Conservation (phyloP, 2,113 vertebrate species). For the Arothron firmamentum region DNA sequence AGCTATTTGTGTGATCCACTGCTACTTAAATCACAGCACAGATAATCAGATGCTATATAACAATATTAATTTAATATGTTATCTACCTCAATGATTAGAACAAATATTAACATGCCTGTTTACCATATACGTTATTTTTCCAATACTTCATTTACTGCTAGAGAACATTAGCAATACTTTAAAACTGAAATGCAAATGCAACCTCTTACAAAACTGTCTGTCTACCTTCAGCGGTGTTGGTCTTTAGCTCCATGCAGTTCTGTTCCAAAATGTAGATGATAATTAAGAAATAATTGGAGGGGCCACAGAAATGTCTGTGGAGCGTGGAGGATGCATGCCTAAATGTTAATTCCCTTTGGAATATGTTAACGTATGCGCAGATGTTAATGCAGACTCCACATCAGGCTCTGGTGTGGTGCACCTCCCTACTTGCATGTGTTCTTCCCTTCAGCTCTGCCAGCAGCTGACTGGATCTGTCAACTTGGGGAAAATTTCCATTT, state of each 20-base stretch:
- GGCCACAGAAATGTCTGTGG: constrained; percentile 81
- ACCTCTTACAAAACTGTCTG: neutral
- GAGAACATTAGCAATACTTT: no score
- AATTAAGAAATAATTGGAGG: constrained; percentile 90
- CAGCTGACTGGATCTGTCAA: constrained; percentile 84
- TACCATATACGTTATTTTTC: no score
- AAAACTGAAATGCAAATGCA: no score
- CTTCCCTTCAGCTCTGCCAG: constrained; percentile 84
- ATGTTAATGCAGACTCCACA: constrained; percentile 82
- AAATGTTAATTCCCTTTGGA: constrained; percentile 89
- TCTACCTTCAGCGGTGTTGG: constrained; percentile 27
- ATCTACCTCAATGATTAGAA: no score
- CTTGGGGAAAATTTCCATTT: constrained; percentile 95
- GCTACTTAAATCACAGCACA: neutral
- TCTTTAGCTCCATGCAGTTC: constrained; percentile 20
- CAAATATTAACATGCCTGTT: no score
- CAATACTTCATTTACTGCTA: no score
- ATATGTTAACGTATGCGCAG: constrained; percentile 85
- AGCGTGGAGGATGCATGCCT: constrained; percentile 82
- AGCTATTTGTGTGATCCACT: neutral
- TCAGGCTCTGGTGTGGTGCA: constrained; percentile 50
- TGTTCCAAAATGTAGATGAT: constrained; percentile 69
- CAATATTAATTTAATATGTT: neutral
- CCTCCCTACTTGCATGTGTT: constrained; percentile 50
- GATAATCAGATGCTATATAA: neutral